A percentile compares a stretch with the other conserved stretches of the same genome.
These are phyloP conservation scores for Brachionus asplanchnoidis DNA, from an alignment of 1,140 invertebrate species.

Conservation along the genomic window DNA sequence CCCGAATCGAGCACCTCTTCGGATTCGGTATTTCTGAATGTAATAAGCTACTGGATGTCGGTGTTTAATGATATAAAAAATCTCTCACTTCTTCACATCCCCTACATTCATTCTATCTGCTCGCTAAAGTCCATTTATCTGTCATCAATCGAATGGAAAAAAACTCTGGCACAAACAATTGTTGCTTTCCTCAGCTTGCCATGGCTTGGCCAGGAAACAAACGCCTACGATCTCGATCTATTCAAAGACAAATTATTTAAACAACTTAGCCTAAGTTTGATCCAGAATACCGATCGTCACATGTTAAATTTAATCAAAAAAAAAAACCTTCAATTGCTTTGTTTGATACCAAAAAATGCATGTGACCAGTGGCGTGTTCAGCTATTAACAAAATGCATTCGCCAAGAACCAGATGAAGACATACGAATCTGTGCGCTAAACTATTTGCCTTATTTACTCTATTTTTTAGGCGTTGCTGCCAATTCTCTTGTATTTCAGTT, in stretches of 20 bases:
- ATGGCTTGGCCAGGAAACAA: constrained; percentile 15
- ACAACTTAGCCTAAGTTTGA: constrained; percentile 1
- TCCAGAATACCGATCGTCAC: constrained; percentile 8
- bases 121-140: neutral
- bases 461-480: constrained; percentile 5
- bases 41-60: constrained; percentile 3
- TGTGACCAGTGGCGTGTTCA: constrained; percentile 29
- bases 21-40: neutral
- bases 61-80: constrained; percentile 23
- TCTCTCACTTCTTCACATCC: neutral
- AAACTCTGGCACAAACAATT: neutral
- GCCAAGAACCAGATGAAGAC: neutral
- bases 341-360: constrained; percentile 27
- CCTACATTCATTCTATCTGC: neutral
- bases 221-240: neutral
- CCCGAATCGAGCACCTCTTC: neutral
- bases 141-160: constrained; percentile 31
- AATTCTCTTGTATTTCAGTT: constrained; percentile 28
- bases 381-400: constrained; percentile 17
- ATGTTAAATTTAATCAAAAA: neutral
- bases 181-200: constrained; percentile 31
- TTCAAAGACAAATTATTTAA: constrained; percentile 27
- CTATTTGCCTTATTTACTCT: constrained; percentile 31
- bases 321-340: neutral
- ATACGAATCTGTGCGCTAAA: neutral